A percentile compares a stretch with the other conserved stretches of the same genome.
phyloP scores from a whole-genome alignment of 2,888 invertebrate species.

The Spisula subtruncata region DNA sequence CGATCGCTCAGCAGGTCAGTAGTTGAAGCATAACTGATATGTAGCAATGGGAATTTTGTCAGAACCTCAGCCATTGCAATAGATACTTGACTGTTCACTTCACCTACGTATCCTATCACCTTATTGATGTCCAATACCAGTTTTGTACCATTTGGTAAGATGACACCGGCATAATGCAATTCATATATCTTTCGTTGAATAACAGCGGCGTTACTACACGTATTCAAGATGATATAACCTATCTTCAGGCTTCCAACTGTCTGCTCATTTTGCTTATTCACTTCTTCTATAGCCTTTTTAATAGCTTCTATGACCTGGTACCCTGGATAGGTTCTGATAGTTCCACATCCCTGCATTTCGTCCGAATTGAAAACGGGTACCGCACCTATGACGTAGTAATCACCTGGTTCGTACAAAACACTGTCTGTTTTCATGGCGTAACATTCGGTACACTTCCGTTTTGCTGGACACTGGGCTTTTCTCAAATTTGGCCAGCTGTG shows the following conservation, averaged over 20 bases:
- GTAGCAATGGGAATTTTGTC: conserved; percentile 47
- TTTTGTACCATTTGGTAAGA: conserved; percentile 4
- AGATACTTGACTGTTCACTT: conserved; percentile 58
- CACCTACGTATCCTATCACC: conserved; percentile 69
- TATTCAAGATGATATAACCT: conserved; percentile 66
- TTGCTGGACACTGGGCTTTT: not conserved
- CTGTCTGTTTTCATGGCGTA: conserved; percentile 15
- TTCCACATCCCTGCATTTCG: conserved; percentile 49
- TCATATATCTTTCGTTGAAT: conserved; percentile 56
- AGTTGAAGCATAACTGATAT: conserved; percentile 68
- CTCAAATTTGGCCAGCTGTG: conserved; percentile 2
- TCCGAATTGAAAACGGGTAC: conserved; percentile 61
- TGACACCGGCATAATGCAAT: conserved; percentile 50
- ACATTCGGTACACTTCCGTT: conserved; percentile 9
- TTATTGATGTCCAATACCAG: conserved; percentile 34
- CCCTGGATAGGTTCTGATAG: conserved; percentile 43
- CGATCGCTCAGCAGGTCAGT: conserved; percentile 64
- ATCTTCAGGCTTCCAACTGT: conserved; percentile 37
- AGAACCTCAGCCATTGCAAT: conserved; percentile 58
- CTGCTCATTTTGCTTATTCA: conserved; percentile 52
- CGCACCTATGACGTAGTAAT: conserved; percentile 64
- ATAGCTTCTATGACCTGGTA: conserved; percentile 63
- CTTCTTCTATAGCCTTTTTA: conserved; percentile 50
- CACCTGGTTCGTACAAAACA: conserved; percentile 58
- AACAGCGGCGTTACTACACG: conserved; percentile 65